A percentile compares a stretch with the other conserved stretches of the same genome.
These are phyloP conservation scores for Cephus runcator DNA, from an alignment of 2,888 invertebrate species.

Conservation along the genomic window DNA sequence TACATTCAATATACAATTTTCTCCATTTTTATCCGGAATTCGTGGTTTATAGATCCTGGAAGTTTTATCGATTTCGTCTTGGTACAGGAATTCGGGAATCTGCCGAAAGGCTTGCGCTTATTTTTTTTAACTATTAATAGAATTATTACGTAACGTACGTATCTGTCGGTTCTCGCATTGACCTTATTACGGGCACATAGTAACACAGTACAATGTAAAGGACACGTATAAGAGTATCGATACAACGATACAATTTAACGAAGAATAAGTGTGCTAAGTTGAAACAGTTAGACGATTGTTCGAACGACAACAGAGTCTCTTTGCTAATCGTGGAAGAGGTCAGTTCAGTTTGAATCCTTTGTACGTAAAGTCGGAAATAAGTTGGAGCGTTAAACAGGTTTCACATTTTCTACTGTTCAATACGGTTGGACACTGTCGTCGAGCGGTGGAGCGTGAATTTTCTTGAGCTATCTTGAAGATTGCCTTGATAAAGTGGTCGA, in stretches of 20 bases:
- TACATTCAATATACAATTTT: background rate
- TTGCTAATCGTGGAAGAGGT: constrained; percentile 21
- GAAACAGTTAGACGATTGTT: background rate
- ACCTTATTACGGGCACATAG: background rate
- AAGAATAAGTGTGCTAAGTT: background rate
- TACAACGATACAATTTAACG: background rate
- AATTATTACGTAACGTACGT: background rate
- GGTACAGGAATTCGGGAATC: background rate
- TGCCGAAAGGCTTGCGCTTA: background rate
- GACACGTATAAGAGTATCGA: background rate
- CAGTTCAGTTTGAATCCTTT: constrained; percentile 27
- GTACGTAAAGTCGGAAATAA: background rate
- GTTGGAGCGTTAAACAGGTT: constrained; percentile 16
- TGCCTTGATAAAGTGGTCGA: background rate
- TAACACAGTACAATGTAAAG: background rate
- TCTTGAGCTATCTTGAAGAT: background rate
- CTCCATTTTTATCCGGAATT: background rate
- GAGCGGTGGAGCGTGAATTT: constrained; percentile 22
- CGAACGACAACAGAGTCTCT: background rate
- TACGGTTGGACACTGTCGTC: constrained; percentile 37
- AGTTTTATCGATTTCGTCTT: background rate
- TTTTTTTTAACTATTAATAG: background rate
- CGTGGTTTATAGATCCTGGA: background rate
- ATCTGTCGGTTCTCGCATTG: background rate
- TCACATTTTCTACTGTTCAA: constrained; percentile 2